Evolutionary conservation across 2,888 invertebrate genomes (phyloP).

Genomic region (Gibbula magus): DNA sequence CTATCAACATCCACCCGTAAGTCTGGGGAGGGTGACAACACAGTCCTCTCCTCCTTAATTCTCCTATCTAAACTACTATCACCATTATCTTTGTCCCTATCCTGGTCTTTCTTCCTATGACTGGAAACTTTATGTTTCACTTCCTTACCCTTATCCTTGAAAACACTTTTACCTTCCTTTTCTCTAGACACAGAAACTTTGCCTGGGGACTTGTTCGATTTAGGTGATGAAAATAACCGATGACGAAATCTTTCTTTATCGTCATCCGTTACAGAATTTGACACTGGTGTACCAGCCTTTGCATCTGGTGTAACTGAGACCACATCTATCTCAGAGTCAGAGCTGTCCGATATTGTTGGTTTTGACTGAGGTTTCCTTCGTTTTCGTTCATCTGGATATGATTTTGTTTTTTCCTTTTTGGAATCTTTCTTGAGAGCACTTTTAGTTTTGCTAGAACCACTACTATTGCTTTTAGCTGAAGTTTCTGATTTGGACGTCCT

Average conservation of each 20-base stretch:
- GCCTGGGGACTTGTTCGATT: conserved; percentile 7
- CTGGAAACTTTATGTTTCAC: conserved; percentile 1
- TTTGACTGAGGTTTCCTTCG: conserved; percentile 9
- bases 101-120: conserved; percentile 21
- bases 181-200: not conserved
- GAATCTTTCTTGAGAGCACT: not conserved
- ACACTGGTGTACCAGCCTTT: conserved; percentile 17
- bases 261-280: conserved; percentile 17
- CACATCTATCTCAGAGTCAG: conserved; percentile 39
- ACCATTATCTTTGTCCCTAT: conserved; percentile 37
- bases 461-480: conserved; percentile 9
- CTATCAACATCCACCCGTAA: not conserved
- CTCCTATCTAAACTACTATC: conserved; percentile 30
- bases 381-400: conserved; percentile 19
- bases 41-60: conserved; percentile 28
- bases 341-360: conserved; percentile 30
- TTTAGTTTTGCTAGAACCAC: not conserved
- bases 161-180: not conserved
- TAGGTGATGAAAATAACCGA: conserved; percentile 14
- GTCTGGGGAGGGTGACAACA: conserved; percentile 8
- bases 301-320: conserved; percentile 34
- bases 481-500: conserved; percentile 5
- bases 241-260: not conserved
- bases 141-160: not conserved
- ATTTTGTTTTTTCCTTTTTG: not conserved